A percentile compares a stretch with the other conserved stretches of the same genome.
Conservation (phyloP, 2,797 vertebrate genomes). For the Nannoperca australis region DNA sequence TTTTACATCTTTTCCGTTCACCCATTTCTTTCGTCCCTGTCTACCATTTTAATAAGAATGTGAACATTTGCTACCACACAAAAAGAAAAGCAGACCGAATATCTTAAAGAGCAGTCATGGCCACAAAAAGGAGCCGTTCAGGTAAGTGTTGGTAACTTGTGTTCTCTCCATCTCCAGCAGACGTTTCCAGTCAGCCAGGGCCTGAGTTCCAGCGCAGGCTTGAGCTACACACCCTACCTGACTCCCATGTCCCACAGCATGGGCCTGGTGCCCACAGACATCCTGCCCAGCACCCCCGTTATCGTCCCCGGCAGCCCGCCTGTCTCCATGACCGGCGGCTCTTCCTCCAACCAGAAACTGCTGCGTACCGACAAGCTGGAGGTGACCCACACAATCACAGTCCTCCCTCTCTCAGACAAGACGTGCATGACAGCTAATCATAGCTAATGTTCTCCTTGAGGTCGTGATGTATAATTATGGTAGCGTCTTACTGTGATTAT, state of each 20-base stretch:
- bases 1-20: background rate
- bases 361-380: conserved; percentile 96
- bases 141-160: background rate
- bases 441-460: conserved; percentile 21
- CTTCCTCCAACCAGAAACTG: conserved; percentile 93
- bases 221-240: conserved; percentile 95
- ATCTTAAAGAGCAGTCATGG: conserved; percentile 3
- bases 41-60: background rate
- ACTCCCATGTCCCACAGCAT: conserved; percentile 94
- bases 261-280: conserved; percentile 94
- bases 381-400: conserved; percentile 82
- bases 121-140: background rate
- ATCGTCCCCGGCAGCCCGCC: conserved; percentile 95
- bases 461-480: conserved; percentile 26
- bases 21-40: background rate
- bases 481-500: conserved; percentile 31
- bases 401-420: background rate
- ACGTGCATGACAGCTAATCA: conserved; percentile 9
- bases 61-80: background rate
- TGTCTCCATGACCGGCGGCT: conserved; percentile 87
- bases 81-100: background rate
- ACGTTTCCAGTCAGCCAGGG: conserved; percentile 93
- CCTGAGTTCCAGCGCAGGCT: conserved; percentile 89
- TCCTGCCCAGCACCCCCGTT: conserved; percentile 90
- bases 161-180: conserved; percentile 84